Percentiles rank a stretch among this genome's conserved stretches.
phyloP scores from a whole-genome alignment of 1,140 invertebrate genomes.

The Drosophila santomea region DNA sequence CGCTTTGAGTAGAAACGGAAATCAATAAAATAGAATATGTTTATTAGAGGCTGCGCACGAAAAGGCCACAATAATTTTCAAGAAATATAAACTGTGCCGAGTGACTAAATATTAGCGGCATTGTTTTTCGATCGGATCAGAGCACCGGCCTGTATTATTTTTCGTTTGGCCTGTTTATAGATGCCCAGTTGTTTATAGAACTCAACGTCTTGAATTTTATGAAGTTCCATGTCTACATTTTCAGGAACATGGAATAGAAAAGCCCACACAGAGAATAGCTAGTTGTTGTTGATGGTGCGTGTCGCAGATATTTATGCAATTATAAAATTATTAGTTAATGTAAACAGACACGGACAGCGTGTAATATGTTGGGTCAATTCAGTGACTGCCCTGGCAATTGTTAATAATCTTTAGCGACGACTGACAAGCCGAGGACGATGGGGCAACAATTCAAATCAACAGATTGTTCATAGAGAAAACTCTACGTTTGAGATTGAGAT shows the following conservation, averaged over 20 bases:
- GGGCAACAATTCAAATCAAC: constrained; percentile 44
- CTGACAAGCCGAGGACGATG: constrained; percentile 63
- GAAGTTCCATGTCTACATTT: constrained; percentile 55
- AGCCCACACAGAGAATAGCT: constrained; percentile 14
- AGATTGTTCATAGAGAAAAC: constrained; percentile 15
- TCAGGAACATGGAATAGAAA: constrained; percentile 22
- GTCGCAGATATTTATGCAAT: constrained; percentile 77
- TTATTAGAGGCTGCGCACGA: constrained; percentile 47
- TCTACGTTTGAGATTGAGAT: neutral
- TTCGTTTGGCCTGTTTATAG: constrained; percentile 39
- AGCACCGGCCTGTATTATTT: constrained; percentile 42
- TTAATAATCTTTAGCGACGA: constrained; percentile 69
- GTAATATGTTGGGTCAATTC: constrained; percentile 60
- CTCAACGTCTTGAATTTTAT: constrained; percentile 68
- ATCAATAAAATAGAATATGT: constrained; percentile 69
- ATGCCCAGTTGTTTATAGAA: constrained; percentile 61
- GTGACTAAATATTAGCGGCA: constrained; percentile 51
- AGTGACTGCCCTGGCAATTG: constrained; percentile 48
- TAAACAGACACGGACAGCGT: constrained; percentile 52
- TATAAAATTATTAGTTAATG: constrained; percentile 74
- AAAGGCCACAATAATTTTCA: constrained; percentile 49
- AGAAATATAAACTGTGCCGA: constrained; percentile 49
- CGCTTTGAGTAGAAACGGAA: constrained; percentile 71
- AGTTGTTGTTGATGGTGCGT: constrained; percentile 44
- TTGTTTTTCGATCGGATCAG: constrained; percentile 48